These are phyloP conservation scores for Nothoprocta perdicaria DNA, from an alignment of 2,113 vertebrate genomes.

Conservation along the genomic window DNA sequence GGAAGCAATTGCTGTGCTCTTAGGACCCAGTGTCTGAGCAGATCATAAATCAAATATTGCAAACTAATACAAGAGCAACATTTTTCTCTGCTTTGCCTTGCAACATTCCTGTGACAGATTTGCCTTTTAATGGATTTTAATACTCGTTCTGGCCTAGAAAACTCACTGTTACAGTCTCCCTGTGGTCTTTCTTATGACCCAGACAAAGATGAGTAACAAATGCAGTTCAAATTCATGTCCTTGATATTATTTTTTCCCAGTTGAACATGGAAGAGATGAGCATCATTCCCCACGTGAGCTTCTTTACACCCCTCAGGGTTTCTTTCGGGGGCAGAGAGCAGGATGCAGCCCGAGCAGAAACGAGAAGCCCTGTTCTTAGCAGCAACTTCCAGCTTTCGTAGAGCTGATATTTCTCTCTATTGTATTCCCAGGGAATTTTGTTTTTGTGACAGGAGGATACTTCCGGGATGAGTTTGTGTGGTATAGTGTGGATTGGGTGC, in stretches of 20 bases:
- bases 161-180: not conserved
- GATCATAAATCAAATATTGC: not conserved
- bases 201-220: not conserved
- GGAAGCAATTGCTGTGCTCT: not conserved
- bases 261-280: not conserved
- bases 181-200: not conserved
- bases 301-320: not conserved
- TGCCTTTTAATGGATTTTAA: not conserved
- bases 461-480: slow-evolving; percentile 87
- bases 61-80: not conserved
- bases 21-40: not conserved
- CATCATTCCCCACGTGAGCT: not conserved
- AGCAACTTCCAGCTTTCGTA: not conserved
- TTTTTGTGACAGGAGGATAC: slow-evolving; percentile 87
- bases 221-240: not conserved
- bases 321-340: not conserved
- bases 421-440: slow-evolving; percentile 71
- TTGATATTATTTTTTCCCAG: not conserved
- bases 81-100: not conserved
- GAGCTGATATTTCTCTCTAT: not conserved
- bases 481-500: slow-evolving; percentile 90
- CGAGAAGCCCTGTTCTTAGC: not conserved
- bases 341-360: not conserved
- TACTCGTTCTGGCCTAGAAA: not conserved
- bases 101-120: not conserved